Percentiles rank a stretch among this genome's conserved stretches.
Conservation (phyloP, 2,797 vertebrate genomes). For the Columba guinea region DNA sequence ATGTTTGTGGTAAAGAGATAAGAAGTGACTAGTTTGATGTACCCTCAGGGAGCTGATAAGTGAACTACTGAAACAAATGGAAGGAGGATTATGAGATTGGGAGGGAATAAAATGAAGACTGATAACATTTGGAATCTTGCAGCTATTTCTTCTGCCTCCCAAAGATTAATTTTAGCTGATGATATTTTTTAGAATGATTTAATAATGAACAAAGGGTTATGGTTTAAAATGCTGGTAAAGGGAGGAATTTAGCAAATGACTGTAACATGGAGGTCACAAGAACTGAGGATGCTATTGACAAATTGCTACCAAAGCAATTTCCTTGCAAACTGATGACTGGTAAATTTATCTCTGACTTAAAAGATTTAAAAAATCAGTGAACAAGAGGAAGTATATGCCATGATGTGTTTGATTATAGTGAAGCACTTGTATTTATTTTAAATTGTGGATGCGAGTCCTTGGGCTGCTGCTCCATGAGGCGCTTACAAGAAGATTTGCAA, state of each 20-base stretch:
- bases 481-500: neutral
- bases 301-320: neutral
- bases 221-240: conserved; percentile 17
- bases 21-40: neutral
- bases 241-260: neutral
- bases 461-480: neutral
- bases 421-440: neutral
- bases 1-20: neutral
- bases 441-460: neutral
- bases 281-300: neutral
- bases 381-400: neutral
- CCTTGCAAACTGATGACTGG: neutral
- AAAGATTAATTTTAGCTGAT: conserved; percentile 15
- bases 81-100: conserved; percentile 6
- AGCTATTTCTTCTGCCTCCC: neutral
- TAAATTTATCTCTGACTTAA: neutral
- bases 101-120: conserved; percentile 11
- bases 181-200: neutral
- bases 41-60: conserved; percentile 1
- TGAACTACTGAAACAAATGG: conserved; percentile 7
- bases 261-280: neutral
- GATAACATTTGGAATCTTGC: conserved; percentile 1
- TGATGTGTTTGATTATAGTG: neutral
- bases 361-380: neutral
- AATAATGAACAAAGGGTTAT: conserved; percentile 7